Evolutionary conservation across 2,888 invertebrate genomes (phyloP), one percentile per base, ranked within the genome.

Genomic region (Arrhopalites spinosus): DNA sequence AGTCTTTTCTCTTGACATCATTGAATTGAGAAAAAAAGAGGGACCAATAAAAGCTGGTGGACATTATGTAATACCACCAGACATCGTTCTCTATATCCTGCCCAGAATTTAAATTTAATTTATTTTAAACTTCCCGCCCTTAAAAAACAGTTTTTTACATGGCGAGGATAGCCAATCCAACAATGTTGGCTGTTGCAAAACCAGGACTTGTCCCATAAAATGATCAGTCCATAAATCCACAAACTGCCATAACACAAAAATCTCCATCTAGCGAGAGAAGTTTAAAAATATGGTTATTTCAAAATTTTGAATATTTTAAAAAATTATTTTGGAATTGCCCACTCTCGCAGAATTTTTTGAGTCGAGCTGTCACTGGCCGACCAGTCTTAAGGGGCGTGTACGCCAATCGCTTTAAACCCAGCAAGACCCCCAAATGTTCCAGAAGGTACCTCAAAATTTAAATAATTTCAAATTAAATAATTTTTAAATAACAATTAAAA

Each of bases 21-120:
- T 93, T 91, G 87, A 96, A 96, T 87, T 97, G 96, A n/a, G 95
- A 93, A 78, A 94, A 90, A 78, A 93, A 92, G 77, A 97, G 88
- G 20, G 98, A 93, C 93, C 95, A 96, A 86, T 98, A 98, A 87
- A 98, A 98, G 94, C 91, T 85, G 94, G 89, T 50, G 96, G 61
- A 96, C 80, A 95, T 88, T 92, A 97, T 96, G 88, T 98, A 98
- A 87, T 98, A 95, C 94, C 95, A 96, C 93, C 96, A 96, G 69
- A 96, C 87, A 84, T 94, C 95, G 80, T 85, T 87, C 15, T 92
- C 90, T 25, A 96, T 87, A 47, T 92, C 90, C 77, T 77, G 61
- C 36, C 36, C 3, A 36, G 5, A 36, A 36, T 36, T 36, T 36
- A 11, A 36, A 36, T n/a, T n/a, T n/a, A 36, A 36, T 36, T 7